These are phyloP conservation scores for Bombus haemorrhoidalis DNA, from an alignment of 1,140 invertebrate species.

Conservation along the genomic window DNA sequence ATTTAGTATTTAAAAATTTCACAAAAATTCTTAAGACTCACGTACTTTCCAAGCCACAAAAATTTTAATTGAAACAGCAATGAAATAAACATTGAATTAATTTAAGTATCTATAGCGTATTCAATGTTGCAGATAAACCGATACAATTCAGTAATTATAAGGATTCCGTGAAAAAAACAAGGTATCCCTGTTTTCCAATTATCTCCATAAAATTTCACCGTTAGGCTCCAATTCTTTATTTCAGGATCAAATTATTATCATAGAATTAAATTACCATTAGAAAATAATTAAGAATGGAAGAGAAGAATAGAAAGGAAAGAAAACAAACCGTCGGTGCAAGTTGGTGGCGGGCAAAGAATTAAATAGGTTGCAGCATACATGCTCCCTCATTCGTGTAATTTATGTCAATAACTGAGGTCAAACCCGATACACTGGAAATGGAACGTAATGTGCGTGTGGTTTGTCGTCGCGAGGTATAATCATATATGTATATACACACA, in stretches of 20 bases:
- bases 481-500: background rate
- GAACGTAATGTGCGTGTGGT: conserved; percentile 55
- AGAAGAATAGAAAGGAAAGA: background rate
- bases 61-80: background rate
- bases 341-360: background rate
- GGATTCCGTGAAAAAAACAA: background rate
- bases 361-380: conserved; percentile 22
- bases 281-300: background rate
- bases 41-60: background rate
- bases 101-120: background rate
- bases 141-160: background rate
- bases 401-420: conserved; percentile 31
- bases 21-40: background rate
- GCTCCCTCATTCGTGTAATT: conserved; percentile 37
- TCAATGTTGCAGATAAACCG: background rate
- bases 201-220: background rate
- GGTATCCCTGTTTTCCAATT: background rate
- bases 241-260: background rate
- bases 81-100: background rate
- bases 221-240: conserved; percentile 1
- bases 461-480: conserved; percentile 42
- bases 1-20: no score
- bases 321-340: background rate
- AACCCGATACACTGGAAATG: conserved; percentile 48
- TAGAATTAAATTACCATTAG: background rate